These are phyloP conservation scores for Alosa alosa DNA, from an alignment of 2,113 vertebrate genomes.

Conservation along the genomic window DNA sequence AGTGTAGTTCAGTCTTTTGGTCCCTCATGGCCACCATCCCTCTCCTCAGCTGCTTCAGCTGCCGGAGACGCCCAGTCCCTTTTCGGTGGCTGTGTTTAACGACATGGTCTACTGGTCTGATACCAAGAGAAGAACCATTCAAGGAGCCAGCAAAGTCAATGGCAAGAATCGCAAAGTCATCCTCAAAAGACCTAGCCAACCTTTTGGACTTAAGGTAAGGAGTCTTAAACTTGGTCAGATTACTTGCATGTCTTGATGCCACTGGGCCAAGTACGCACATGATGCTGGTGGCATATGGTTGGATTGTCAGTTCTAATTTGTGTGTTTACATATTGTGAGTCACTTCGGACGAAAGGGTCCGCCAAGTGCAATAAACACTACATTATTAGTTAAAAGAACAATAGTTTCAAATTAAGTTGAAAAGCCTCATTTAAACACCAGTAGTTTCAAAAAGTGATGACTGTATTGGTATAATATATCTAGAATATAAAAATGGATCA, in stretches of 20 bases:
- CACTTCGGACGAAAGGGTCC: no score
- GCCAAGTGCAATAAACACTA: no score
- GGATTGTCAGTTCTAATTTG: no score
- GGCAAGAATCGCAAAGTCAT: conserved; percentile 81
- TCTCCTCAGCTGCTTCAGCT: conserved; percentile 77
- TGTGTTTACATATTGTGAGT: no score
- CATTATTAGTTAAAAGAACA: no score
- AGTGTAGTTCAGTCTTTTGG: not conserved
- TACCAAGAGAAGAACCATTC: conserved; percentile 75
- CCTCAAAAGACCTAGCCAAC: conserved; percentile 80
- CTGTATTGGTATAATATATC: no score
- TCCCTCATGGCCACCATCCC: not conserved
- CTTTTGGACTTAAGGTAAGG: conserved; percentile 82
- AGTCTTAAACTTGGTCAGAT: not conserved
- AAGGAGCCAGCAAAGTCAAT: conserved; percentile 75
- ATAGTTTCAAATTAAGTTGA: no score
- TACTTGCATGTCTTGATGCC: not conserved
- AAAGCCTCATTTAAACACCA: no score
- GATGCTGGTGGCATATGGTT: no score
- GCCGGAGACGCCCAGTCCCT: conserved; percentile 76
- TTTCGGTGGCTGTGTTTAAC: conserved; percentile 81
- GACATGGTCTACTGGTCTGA: conserved; percentile 87
- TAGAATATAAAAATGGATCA: no score
- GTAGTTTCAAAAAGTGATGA: no score
- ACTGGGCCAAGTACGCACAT: no score